Evolutionary conservation across 2,113 vertebrate species (phyloP).

Genomic region (Regulus satrapa): DNA sequence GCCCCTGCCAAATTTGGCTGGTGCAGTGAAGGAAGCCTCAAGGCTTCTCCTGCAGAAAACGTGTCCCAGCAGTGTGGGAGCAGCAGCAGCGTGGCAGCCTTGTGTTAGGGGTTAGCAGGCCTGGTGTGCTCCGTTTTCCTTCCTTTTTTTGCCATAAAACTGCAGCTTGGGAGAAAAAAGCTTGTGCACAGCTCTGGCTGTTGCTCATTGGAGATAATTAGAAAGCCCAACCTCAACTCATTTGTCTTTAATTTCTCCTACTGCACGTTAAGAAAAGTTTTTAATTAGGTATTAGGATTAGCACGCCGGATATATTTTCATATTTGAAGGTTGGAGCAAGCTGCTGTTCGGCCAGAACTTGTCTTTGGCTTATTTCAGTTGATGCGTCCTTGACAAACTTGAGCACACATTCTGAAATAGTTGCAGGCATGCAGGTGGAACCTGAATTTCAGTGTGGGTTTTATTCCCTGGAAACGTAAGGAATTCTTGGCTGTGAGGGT

Average conservation of each 20-base stretch:
- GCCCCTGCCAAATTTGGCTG: too few relatives aligned
- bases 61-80: fast-evolving
- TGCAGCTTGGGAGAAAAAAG: background rate
- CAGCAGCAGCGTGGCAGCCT: background rate
- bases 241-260: background rate
- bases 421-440: background rate
- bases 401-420: background rate
- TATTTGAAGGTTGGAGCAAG: background rate
- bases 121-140: background rate
- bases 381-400: background rate
- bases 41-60: background rate
- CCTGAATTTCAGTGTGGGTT: background rate
- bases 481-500: background rate
- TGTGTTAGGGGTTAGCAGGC: background rate
- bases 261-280: background rate
- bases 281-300: background rate
- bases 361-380: background rate
- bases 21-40: background rate
- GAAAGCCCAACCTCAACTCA: background rate
- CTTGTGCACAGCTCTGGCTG: background rate
- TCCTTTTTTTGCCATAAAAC: background rate
- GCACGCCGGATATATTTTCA: background rate
- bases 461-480: background rate
- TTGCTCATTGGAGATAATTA: background rate
- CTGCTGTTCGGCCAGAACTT: background rate